Evolutionary conservation across 2,797 vertebrate genomes (phyloP).

Genomic region (Danio aesculapii): DNA sequence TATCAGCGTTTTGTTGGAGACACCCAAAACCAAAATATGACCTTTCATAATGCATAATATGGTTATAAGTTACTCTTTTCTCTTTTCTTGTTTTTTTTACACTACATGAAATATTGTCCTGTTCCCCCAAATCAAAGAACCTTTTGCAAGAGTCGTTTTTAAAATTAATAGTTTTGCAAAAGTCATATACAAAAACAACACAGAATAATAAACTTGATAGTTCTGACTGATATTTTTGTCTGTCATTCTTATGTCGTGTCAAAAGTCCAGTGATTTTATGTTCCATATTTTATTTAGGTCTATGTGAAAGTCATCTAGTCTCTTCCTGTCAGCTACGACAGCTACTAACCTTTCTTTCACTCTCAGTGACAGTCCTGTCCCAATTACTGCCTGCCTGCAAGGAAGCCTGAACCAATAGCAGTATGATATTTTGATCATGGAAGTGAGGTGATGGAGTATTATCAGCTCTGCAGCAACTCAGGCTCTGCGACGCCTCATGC

Average conservation of each 20-base stretch:
- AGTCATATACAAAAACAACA: background rate
- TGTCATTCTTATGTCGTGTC: background rate
- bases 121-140: background rate
- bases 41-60: too few relatives aligned
- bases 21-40: too few relatives aligned
- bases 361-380: conserved; percentile 51
- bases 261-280: background rate
- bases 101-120: too few relatives aligned
- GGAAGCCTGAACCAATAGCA: conserved; percentile 42
- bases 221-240: background rate
- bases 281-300: conserved; percentile 9
- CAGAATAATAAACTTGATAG: background rate
- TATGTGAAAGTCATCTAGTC: conserved; percentile 9
- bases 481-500: conserved; percentile 6
- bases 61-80: too few relatives aligned
- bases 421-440: conserved; percentile 55
- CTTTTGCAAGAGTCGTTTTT: background rate
- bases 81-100: too few relatives aligned
- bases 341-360: background rate
- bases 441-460: conserved; percentile 19
- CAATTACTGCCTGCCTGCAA: conserved; percentile 58
- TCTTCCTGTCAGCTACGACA: background rate
- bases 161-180: background rate
- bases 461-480: background rate
- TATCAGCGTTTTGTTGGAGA: too few relatives aligned